These are phyloP conservation scores for Melangyna quadrimaculata DNA, from an alignment of 2,888 invertebrate genomes.

Conservation along the genomic window DNA sequence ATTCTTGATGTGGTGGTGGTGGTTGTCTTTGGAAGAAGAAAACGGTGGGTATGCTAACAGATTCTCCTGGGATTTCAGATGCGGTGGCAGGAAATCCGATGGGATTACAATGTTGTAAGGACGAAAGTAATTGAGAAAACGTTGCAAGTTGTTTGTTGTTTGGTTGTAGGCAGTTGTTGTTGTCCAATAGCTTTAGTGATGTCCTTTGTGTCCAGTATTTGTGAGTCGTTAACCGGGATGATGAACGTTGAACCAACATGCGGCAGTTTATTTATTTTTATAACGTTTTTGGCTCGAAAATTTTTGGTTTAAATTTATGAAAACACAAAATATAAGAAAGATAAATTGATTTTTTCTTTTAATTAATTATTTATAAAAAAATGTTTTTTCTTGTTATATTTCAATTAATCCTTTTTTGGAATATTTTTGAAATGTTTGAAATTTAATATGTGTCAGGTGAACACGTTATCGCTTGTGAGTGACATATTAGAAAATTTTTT, in stretches of 20 bases:
- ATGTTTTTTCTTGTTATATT: background rate
- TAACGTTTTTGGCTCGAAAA: slow-evolving; percentile 24
- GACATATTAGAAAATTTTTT: slow-evolving; percentile 73
- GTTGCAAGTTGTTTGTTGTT: slow-evolving; percentile 30
- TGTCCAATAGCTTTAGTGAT: slow-evolving; percentile 64
- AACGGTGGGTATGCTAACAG: background rate
- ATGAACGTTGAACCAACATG: slow-evolving; percentile 78
- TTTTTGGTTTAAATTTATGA: background rate
- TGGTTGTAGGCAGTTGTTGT: slow-evolving; percentile 64
- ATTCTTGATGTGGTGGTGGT: background rate
- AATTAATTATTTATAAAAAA: background rate
- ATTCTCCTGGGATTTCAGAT: background rate
- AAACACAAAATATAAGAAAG: slow-evolving; percentile 39
- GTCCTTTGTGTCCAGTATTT: slow-evolving; percentile 74
- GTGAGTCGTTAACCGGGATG: slow-evolving; percentile 74
- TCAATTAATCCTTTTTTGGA: background rate
- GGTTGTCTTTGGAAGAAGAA: too few species aligned
- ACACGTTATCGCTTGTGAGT: slow-evolving; percentile 74
- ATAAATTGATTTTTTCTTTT: slow-evolving; percentile 6
- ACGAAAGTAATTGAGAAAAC: background rate
- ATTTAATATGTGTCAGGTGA: slow-evolving; percentile 77
- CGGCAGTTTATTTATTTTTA: slow-evolving; percentile 75
- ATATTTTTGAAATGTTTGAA: too few species aligned
- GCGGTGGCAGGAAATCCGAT: background rate
- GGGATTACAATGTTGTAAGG: background rate